Evolutionary conservation across 2,113 vertebrate genomes (phyloP).

Genomic region (Ochotona princeps): DNA sequence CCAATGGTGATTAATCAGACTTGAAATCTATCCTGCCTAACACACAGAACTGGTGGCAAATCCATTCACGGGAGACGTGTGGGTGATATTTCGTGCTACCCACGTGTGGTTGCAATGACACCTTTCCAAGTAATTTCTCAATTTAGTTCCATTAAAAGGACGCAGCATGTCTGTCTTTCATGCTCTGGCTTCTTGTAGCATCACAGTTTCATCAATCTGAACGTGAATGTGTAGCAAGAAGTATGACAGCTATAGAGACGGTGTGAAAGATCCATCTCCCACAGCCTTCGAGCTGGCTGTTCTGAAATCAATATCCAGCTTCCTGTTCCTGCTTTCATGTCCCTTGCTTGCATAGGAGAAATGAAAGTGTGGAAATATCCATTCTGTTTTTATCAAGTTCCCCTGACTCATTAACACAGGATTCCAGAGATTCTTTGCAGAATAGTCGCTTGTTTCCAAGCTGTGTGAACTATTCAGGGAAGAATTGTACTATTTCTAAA

Average conservation of each 20-base stretch:
- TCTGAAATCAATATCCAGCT: not conserved
- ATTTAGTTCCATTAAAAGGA: not conserved
- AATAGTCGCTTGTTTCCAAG: not conserved
- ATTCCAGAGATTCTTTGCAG: not conserved
- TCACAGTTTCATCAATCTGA: not conserved
- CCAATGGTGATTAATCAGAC: conserved; percentile 41
- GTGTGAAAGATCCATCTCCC: not conserved
- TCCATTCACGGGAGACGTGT: not conserved
- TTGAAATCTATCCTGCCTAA: conserved; percentile 13
- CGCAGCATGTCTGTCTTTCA: conserved; percentile 4
- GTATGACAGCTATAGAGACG: not conserved
- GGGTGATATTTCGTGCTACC: not conserved
- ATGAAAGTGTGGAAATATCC: conserved; percentile 9
- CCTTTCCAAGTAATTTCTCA: conserved; percentile 40
- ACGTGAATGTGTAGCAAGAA: conserved; percentile 38
- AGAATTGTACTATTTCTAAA: not conserved
- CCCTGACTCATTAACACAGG: not conserved
- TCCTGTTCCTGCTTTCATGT: not conserved
- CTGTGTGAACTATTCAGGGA: not conserved
- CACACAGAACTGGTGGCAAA: not conserved
- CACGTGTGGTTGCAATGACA: not conserved
- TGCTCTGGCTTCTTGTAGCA: not conserved
- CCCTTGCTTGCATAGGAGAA: not conserved
- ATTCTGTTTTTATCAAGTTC: not conserved
- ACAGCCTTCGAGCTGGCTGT: not conserved